phyloP scores from a whole-genome alignment of 2,797 vertebrate genomes.

The Anas bahamensis region DNA sequence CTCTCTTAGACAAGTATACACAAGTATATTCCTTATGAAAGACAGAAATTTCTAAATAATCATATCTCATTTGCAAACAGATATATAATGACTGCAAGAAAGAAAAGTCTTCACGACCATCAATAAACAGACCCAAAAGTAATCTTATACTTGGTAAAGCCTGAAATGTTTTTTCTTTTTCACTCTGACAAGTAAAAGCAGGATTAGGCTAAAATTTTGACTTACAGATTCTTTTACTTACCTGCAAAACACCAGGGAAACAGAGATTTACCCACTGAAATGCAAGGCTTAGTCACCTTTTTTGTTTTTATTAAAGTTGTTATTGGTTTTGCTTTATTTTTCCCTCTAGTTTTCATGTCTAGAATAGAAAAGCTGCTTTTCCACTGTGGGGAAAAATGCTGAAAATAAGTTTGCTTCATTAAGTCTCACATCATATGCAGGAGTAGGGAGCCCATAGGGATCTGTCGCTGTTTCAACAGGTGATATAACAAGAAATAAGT shows the following conservation, averaged over 20 bases:
- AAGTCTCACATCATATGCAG: background rate
- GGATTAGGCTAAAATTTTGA: background rate
- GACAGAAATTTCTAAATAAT: background rate
- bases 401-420: background rate
- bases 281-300: background rate
- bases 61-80: background rate
- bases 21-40: background rate
- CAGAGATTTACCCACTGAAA: background rate
- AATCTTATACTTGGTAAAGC: background rate
- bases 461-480: background rate
- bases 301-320: background rate
- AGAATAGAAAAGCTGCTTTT: background rate
- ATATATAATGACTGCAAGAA: background rate
- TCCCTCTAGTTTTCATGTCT: background rate
- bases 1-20: background rate
- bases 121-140: background rate
- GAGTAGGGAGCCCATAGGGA: background rate
- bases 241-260: background rate
- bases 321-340: background rate
- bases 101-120: background rate
- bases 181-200: background rate
- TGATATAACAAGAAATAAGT: background rate
- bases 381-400: background rate
- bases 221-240: background rate
- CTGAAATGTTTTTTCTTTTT: background rate